Evolutionary conservation across 2,113 vertebrate species (phyloP).

Genomic region (Trematomus loennbergii): DNA sequence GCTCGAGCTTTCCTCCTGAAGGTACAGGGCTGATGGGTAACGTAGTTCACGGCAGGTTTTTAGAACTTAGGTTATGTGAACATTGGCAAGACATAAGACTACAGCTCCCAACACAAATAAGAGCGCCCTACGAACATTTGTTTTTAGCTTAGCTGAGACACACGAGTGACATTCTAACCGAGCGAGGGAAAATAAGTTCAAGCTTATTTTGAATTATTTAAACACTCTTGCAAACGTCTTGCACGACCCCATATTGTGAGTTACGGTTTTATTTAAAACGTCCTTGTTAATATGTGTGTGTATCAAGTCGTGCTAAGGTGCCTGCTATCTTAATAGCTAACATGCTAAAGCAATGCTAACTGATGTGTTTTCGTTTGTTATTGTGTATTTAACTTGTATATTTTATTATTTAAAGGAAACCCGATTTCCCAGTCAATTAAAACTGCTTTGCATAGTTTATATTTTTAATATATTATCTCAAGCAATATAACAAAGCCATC

Average conservation of each 20-base stretch:
- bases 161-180: conserved; percentile 36
- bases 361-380: conserved; percentile 9
- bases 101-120: conserved; percentile 67
- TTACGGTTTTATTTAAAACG: neutral
- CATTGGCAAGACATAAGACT: conserved; percentile 52
- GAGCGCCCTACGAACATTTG: conserved; percentile 58
- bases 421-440: fast-evolving
- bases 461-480: neutral
- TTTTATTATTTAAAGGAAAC: neutral
- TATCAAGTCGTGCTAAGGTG: neutral
- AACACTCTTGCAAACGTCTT: neutral
- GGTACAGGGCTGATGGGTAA: conserved; percentile 64
- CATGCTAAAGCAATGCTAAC: conserved; percentile 55
- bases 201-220: neutral
- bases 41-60: conserved; percentile 60
- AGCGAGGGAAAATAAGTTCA: neutral
- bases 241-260: conserved; percentile 16
- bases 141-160: conserved; percentile 75
- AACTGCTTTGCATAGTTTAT: neutral
- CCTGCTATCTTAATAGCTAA: conserved; percentile 35
- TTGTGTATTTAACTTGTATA: neutral
- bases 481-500: neutral
- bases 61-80: fast-evolving
- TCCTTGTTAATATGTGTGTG: neutral
- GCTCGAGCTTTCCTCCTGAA: conserved; percentile 12